A percentile compares a stretch with the other conserved stretches of the same genome.
Conservation (phyloP, 2,113 vertebrate species). For the Indicator indicator region DNA sequence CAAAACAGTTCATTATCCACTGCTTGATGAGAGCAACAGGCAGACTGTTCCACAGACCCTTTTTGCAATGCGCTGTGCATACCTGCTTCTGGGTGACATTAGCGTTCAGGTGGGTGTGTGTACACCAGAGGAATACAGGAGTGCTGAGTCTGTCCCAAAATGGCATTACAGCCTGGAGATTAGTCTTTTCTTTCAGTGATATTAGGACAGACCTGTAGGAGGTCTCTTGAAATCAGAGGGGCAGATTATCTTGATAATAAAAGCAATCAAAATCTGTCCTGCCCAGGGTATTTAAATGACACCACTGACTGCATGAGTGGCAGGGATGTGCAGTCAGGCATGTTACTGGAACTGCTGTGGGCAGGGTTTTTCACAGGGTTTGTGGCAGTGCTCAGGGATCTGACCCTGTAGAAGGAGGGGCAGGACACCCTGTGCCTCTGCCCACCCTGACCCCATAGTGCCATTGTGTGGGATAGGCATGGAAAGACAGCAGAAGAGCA, state of each 20-base stretch:
- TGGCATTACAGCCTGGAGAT: background rate
- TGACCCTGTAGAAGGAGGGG: background rate
- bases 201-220: background rate
- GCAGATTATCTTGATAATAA: conserved; percentile 1
- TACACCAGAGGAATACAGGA: background rate
- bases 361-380: rapidly evolving
- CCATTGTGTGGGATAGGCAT: background rate
- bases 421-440: background rate
- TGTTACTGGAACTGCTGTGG: background rate
- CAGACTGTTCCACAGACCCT: background rate
- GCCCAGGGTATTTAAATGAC: background rate
- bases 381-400: background rate
- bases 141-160: rapidly evolving
- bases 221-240: conserved; percentile 36
- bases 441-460: rapidly evolving
- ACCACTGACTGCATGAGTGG: background rate
- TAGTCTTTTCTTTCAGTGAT: background rate
- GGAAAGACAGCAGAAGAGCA: rapidly evolving
- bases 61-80: background rate
- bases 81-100: conserved; percentile 3
- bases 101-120: background rate
- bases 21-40: background rate
- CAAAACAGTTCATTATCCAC: background rate
- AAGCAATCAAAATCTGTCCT: background rate
- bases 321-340: background rate